phyloP scores from a whole-genome alignment of 2,888 invertebrate species.

The Xestia ashworthii region DNA sequence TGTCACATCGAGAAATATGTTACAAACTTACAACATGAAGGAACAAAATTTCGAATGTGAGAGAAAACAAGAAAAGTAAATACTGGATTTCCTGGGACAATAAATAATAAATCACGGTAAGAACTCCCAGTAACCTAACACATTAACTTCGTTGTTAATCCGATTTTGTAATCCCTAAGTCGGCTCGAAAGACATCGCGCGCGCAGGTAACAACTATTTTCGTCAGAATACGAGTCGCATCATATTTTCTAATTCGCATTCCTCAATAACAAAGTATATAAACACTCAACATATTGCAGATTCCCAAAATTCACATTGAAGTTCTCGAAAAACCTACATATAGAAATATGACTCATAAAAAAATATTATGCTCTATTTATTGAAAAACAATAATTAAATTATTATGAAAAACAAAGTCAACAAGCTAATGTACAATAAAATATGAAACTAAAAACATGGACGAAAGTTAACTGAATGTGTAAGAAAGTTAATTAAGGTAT shows the following conservation, averaged over 20 bases:
- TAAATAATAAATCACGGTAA: constrained; percentile 32
- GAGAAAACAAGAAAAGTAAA: constrained; percentile 15
- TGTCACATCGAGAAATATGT: constrained; percentile 5
- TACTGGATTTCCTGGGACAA: constrained; percentile 15
- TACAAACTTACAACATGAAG: constrained; percentile 11
- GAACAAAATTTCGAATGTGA: neutral
- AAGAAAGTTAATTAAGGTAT: constrained; percentile 80
- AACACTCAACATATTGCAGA: constrained; percentile 87
- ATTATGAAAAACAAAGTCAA: constrained; percentile 88
- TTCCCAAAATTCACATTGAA: constrained; percentile 84
- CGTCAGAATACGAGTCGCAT: constrained; percentile 52
- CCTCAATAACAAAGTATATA: constrained; percentile 52
- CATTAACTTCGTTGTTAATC: constrained; percentile 51
- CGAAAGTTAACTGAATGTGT: constrained; percentile 88
- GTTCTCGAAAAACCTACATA: constrained; percentile 75
- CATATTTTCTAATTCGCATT: constrained; percentile 49
- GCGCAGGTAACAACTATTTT: constrained; percentile 51
- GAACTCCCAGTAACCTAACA: constrained; percentile 31
- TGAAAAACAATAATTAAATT: constrained; percentile 87
- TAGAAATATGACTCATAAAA: constrained; percentile 83
- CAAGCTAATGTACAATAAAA: constrained; percentile 87
- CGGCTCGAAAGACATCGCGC: constrained; percentile 40
- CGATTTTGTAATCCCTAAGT: constrained; percentile 38
- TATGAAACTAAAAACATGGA: constrained; percentile 90
- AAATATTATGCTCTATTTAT: constrained; percentile 86